phyloP scores from a whole-genome alignment of 2,113 vertebrate species.

The Varanus komodoensis region DNA sequence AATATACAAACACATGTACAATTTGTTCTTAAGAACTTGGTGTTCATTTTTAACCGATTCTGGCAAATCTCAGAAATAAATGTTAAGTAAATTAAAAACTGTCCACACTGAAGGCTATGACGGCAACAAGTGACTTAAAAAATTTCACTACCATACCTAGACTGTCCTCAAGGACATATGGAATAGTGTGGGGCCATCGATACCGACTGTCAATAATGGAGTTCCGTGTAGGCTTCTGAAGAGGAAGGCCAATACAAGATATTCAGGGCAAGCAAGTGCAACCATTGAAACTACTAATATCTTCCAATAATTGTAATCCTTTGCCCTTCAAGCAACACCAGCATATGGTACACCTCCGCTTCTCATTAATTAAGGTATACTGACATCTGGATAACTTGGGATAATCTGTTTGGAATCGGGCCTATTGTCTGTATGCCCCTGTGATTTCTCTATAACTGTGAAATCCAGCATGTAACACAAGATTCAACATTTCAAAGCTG shows the following conservation, averaged over 20 bases:
- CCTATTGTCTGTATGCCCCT: not conserved
- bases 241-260: conserved; percentile 42
- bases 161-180: conserved; percentile 89
- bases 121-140: not conserved
- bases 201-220: conserved; percentile 88
- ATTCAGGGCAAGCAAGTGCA: not conserved
- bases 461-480: not conserved
- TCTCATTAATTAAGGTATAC: not conserved
- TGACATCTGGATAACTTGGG: not conserved
- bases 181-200: conserved; percentile 88
- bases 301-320: not conserved
- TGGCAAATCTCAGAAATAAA: not conserved
- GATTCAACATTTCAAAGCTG: too few species aligned
- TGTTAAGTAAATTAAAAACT: not conserved
- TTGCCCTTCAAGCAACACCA: not conserved
- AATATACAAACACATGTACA: not conserved
- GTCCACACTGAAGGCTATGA: not conserved
- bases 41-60: not conserved
- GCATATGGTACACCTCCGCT: not conserved
- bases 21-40: not conserved
- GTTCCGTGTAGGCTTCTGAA: conserved; percentile 79
- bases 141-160: conserved; percentile 79
- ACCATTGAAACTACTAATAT: not conserved
- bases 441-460: not conserved
- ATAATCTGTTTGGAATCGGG: not conserved